phyloP scores from a whole-genome alignment of 92 coral and sea anemone species.

The Porites cylindrica region DNA sequence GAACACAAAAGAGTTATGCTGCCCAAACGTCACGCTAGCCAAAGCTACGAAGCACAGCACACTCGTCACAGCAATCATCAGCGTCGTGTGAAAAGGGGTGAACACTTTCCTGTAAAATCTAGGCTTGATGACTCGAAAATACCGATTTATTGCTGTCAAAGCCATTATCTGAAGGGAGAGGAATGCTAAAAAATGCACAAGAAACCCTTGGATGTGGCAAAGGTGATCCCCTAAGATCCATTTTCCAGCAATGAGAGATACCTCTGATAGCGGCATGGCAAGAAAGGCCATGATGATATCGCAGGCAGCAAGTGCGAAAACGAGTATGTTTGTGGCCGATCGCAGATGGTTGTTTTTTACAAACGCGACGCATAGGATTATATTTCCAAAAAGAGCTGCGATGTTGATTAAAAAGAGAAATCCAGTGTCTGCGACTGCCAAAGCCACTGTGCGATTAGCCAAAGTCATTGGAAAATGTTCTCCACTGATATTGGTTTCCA shows the following conservation, averaged over 20 bases:
- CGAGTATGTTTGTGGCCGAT: slow-evolving; percentile 74
- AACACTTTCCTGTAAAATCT: slow-evolving; percentile 64
- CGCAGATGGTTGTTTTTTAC: slow-evolving; percentile 65
- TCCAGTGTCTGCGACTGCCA: slow-evolving; percentile 40
- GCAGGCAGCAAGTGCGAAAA: slow-evolving; percentile 64
- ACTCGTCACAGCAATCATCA: slow-evolving; percentile 62
- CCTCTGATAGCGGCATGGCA: slow-evolving; percentile 78
- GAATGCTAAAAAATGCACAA: slow-evolving; percentile 76
- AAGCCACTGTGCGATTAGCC: slow-evolving; percentile 44
- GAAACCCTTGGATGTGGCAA: slow-evolving; percentile 78
- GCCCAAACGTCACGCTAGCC: slow-evolving; percentile 49
- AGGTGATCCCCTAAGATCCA: slow-evolving; percentile 62
- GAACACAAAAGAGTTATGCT: slow-evolving; percentile 61
- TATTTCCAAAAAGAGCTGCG: slow-evolving; percentile 72
- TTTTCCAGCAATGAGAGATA: slow-evolving; percentile 60
- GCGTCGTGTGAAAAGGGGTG: slow-evolving; percentile 61
- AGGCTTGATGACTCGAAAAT: slow-evolving; percentile 68
- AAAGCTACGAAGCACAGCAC: slow-evolving; percentile 49
- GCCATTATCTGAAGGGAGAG: slow-evolving; percentile 88
- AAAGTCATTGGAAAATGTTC: slow-evolving; percentile 32
- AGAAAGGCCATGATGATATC: slow-evolving; percentile 76
- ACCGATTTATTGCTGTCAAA: slow-evolving; percentile 81
- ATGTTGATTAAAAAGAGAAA: slow-evolving; percentile 61
- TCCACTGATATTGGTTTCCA: slow-evolving; percentile 21
- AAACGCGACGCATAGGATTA: slow-evolving; percentile 71